phyloP scores from a whole-genome alignment of 2,113 vertebrate genomes.

The Psephotus haematonotus region DNA sequence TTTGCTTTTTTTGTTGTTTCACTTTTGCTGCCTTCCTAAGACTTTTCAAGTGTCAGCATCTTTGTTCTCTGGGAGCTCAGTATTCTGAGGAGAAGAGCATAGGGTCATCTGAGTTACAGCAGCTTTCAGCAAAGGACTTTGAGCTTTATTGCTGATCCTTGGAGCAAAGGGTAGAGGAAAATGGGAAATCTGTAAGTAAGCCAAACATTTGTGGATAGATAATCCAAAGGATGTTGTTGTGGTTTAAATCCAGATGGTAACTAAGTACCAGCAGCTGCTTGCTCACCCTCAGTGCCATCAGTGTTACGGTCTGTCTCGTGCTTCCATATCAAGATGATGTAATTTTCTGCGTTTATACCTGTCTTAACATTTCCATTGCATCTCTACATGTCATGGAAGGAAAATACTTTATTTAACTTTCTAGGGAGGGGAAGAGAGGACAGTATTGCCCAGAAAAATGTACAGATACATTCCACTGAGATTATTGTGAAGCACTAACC shows the following conservation, averaged over 20 bases:
- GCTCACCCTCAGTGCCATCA: not conserved
- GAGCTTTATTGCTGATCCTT: not conserved
- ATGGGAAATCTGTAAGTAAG: not conserved
- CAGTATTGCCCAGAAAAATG: not conserved
- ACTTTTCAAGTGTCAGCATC: constrained; percentile 48
- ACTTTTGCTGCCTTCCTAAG: not conserved
- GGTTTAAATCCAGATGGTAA: not conserved
- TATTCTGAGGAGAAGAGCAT: constrained; percentile 16
- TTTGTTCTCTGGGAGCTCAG: constrained; percentile 30
- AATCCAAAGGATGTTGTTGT: not conserved
- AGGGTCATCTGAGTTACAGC: constrained; percentile 27
- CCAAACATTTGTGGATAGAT: not conserved
- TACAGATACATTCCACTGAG: not conserved
- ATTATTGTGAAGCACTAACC: not conserved
- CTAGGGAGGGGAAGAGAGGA: not conserved
- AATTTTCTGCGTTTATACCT: not conserved
- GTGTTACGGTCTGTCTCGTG: not conserved
- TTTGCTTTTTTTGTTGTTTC: not conserved
- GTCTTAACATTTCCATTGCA: not conserved
- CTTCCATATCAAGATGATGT: not conserved
- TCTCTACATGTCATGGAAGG: not conserved
- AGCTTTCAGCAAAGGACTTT: constrained; percentile 16
- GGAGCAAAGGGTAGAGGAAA: not conserved
- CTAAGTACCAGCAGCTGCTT: not conserved
- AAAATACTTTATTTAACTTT: not conserved